Percentiles rank a stretch among this genome's conserved stretches.
Evolutionary conservation across 2,113 vertebrate genomes (phyloP).

Genomic region (Paedocypris sp.): DNA sequence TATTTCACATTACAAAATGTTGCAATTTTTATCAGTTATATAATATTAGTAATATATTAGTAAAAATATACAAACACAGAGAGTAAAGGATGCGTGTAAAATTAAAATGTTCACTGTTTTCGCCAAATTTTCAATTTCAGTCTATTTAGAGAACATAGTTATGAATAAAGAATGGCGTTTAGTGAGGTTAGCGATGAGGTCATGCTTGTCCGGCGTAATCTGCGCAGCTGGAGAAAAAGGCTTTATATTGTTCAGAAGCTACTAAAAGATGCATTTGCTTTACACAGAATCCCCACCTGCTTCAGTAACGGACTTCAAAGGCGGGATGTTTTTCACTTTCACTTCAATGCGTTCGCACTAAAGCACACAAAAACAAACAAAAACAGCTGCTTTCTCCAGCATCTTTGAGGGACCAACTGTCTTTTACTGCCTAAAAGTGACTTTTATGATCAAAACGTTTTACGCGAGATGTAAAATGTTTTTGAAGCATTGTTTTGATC

Average conservation of each 20-base stretch:
- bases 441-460: no score
- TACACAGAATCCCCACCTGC: background rate
- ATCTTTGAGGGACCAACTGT: background rate
- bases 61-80: no score
- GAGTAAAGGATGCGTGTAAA: no score
- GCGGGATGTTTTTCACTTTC: background rate
- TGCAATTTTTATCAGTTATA: no score
- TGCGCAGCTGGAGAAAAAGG: background rate
- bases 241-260: background rate
- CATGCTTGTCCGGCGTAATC: constrained; percentile 1
- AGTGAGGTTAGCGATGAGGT: background rate
- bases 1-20: no score
- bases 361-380: background rate
- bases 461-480: no score
- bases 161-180: background rate
- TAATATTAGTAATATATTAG: no score
- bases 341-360: no score
- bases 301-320: background rate
- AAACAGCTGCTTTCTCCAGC: background rate
- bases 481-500: no score
- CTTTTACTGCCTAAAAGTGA: background rate
- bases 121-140: background rate
- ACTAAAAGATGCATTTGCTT: background rate
- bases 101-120: no score
- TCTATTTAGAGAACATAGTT: no score